Percentiles rank a stretch among this genome's conserved stretches.
phyloP scores from a whole-genome alignment of 2,888 invertebrate genomes.

The Diplolepis rosae region DNA sequence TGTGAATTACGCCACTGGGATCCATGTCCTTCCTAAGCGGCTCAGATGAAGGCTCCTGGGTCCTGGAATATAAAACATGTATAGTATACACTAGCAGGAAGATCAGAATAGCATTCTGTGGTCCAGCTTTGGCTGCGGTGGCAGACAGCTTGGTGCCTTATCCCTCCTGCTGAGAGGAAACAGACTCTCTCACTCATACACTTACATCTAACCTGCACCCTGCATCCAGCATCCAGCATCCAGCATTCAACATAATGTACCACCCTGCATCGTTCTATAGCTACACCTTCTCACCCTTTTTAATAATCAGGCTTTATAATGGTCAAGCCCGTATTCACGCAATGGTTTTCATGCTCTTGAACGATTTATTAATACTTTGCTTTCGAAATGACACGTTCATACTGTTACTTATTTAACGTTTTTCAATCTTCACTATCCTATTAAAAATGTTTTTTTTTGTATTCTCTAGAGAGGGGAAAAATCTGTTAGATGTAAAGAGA shows the following conservation, averaged over 20 bases:
- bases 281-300: conserved; percentile 13
- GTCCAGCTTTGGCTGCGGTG: conserved; percentile 47
- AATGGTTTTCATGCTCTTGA: conserved; percentile 21
- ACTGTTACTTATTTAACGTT: neutral
- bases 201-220: conserved; percentile 39
- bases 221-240: conserved; percentile 38
- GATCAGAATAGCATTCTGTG: conserved; percentile 38
- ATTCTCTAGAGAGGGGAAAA: neutral
- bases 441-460: too few species aligned
- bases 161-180: conserved; percentile 63
- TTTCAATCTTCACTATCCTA: too few species aligned
- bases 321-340: conserved; percentile 12
- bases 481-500: neutral
- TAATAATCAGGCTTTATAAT: conserved; percentile 23
- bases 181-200: conserved; percentile 47
- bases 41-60: conserved; percentile 21
- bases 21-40: conserved; percentile 15
- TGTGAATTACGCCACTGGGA: conserved; percentile 31
- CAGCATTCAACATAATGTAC: conserved; percentile 26
- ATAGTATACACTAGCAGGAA: conserved; percentile 1
- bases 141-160: conserved; percentile 69
- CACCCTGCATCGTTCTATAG: neutral
- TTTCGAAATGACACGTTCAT: neutral
- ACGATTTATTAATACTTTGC: conserved; percentile 19
- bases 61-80: conserved; percentile 36